Evolutionary conservation across 35 echinoderm and acorn worm species (phyloP).

Genomic region (Apostichopus californicus): DNA sequence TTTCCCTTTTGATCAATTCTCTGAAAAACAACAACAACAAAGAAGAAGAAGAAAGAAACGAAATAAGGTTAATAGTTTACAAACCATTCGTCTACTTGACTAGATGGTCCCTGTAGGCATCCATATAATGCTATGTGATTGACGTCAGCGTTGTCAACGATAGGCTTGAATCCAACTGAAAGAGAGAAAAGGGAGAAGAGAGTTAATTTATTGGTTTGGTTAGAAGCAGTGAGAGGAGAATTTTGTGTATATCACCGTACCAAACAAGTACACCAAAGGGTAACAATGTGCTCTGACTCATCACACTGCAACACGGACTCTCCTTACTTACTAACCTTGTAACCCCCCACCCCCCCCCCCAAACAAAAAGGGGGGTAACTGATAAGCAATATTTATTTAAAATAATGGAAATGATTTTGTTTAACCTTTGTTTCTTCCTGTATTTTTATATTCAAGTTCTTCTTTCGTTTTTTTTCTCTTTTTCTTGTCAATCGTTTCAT

Average conservation of each 20-base stretch:
- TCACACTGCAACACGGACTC: no score
- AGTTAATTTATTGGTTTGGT: slow-evolving; percentile 15
- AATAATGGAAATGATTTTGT: no score
- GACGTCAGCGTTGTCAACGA: background rate
- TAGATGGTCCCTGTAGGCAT: slow-evolving; percentile 47
- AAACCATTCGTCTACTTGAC: slow-evolving; percentile 40
- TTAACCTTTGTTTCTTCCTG: no score
- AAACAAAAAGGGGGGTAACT: background rate
- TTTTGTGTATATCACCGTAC: background rate
- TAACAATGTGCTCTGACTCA: background rate
- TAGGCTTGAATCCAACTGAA: slow-evolving; percentile 24
- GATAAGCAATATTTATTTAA: background rate
- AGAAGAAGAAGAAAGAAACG: no score
- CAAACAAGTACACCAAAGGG: background rate
- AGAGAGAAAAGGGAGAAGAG: background rate
- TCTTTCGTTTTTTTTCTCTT: no score
- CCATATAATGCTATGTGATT: slow-evolving; percentile 40
- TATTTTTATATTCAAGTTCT: no score
- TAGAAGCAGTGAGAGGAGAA: background rate
- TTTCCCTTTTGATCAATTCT: no score
- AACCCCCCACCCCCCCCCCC: no score
- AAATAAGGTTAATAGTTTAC: background rate
- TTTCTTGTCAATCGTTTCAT: no score
- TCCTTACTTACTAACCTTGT: no score
- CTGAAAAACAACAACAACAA: no score